A percentile compares a stretch with the other conserved stretches of the same genome.
These are phyloP conservation scores for Sinocyclocheilus maitianheensis DNA, from an alignment of 2,113 vertebrate genomes.

Conservation along the genomic window DNA sequence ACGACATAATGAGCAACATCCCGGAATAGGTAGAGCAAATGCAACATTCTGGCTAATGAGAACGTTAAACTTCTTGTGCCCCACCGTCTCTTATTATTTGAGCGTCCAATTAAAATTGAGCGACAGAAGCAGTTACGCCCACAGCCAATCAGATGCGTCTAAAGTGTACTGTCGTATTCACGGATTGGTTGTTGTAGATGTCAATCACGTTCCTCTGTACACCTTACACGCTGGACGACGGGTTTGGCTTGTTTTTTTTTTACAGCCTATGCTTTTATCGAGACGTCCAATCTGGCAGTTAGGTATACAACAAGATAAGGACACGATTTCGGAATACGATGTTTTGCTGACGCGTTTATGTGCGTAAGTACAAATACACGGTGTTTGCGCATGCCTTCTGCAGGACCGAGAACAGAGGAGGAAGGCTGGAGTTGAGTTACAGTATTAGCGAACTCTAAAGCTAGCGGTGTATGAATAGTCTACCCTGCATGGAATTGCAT, in stretches of 20 bases:
- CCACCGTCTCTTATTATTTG: conserved; percentile 39
- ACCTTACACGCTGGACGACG: conserved; percentile 48
- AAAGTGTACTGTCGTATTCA: background rate
- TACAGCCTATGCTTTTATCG: background rate
- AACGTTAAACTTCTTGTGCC: conserved; percentile 7
- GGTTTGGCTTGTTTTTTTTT: background rate
- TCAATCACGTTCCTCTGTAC: background rate
- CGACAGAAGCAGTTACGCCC: background rate
- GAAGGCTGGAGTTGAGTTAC: conserved; percentile 9
- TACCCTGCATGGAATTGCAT: background rate
- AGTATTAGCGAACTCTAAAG: conserved; percentile 2
- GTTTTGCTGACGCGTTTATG: conserved; percentile 45
- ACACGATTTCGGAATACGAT: conserved; percentile 62
- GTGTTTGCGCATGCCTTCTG: background rate
- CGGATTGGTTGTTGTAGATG: conserved; percentile 37
- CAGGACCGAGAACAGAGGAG: background rate
- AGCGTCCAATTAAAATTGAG: conserved; percentile 13
- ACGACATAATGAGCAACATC: background rate
- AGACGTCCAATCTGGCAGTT: conserved; percentile 1
- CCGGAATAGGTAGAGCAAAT: background rate
- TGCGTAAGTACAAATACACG: background rate
- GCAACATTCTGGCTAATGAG: background rate
- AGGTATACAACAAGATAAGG: conserved; percentile 10
- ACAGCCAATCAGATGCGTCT: conserved; percentile 28
- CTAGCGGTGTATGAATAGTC: background rate